Evolutionary conservation across 2,888 invertebrate genomes (phyloP).

Genomic region (Apodemia hepburni): DNA sequence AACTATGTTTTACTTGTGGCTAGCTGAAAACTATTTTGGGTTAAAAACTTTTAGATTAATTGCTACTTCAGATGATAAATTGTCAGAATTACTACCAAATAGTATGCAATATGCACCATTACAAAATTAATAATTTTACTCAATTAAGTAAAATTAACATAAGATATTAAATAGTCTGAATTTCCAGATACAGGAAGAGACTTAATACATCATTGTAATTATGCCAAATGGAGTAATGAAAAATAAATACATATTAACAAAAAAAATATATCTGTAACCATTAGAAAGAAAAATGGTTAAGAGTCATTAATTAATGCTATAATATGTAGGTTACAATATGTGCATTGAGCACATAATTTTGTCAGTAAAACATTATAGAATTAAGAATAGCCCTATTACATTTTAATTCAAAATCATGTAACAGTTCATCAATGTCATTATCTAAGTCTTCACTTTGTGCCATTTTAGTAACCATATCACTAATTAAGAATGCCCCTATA

Average conservation of each 20-base stretch:
- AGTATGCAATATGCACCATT: neutral
- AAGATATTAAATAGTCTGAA: neutral
- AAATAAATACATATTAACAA: neutral
- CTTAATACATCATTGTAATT: neutral
- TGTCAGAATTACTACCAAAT: neutral
- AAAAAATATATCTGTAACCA: neutral
- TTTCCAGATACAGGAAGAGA: neutral
- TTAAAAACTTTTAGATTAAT: neutral
- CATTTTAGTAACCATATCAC: conserved; percentile 96
- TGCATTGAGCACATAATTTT: conserved; percentile 11
- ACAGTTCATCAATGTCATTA: conserved; percentile 97
- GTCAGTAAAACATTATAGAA: conserved; percentile 93
- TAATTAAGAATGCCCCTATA: conserved; percentile 98
- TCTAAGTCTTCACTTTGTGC: conserved; percentile 95
- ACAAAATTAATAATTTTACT: neutral
- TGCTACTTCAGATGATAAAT: neutral
- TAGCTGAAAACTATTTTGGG: neutral
- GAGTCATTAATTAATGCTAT: neutral
- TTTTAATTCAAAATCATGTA: conserved; percentile 96
- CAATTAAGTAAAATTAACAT: neutral
- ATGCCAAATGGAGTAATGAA: neutral
- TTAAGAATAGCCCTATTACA: conserved; percentile 93
- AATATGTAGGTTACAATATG: neutral
- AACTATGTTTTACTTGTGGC: neutral
- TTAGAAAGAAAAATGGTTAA: neutral